Evolutionary conservation across 2,888 invertebrate genomes (phyloP).

Genomic region (Drosophila tanythrix): DNA sequence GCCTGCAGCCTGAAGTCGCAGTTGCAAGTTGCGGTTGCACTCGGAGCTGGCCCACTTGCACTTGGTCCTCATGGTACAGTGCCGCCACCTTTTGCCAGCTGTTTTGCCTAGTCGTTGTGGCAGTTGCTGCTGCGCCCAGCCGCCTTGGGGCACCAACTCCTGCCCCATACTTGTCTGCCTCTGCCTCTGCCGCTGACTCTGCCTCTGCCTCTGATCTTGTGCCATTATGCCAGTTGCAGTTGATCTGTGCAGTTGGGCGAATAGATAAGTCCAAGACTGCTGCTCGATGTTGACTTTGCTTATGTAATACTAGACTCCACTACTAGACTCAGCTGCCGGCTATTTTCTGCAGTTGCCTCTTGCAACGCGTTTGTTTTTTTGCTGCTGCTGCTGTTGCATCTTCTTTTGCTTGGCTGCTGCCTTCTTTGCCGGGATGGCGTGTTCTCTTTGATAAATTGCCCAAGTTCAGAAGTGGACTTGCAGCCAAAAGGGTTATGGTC

Average conservation of each 20-base stretch:
- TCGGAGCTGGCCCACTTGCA: conserved; percentile 51
- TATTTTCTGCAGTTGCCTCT: conserved; percentile 36
- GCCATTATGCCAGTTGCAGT: conserved; percentile 57
- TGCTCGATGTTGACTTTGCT: conserved; percentile 65
- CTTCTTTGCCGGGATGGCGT: conserved; percentile 29
- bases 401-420: conserved; percentile 23
- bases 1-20: conserved; percentile 17
- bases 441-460: conserved; percentile 72
- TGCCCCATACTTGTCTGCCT: conserved; percentile 2
- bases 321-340: conserved; percentile 61
- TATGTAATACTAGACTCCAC: conserved; percentile 75
- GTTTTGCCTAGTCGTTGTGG: conserved; percentile 34
- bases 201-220: conserved; percentile 57
- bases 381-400: conserved; percentile 34
- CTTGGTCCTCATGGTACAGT: conserved; percentile 67
- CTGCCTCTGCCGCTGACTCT: background rate
- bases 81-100: conserved; percentile 75
- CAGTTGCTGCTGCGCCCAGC: conserved; percentile 33
- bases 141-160: conserved; percentile 26
- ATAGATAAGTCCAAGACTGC: conserved; percentile 59
- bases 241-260: conserved; percentile 65
- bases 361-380: conserved; percentile 10
- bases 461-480: conserved; percentile 52
- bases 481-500: conserved; percentile 25
- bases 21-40: conserved; percentile 22